A percentile compares a stretch with the other conserved stretches of the same genome.
Conservation (phyloP, 2,797 vertebrate species). For the Lepidocolaptes lacrymiger region DNA sequence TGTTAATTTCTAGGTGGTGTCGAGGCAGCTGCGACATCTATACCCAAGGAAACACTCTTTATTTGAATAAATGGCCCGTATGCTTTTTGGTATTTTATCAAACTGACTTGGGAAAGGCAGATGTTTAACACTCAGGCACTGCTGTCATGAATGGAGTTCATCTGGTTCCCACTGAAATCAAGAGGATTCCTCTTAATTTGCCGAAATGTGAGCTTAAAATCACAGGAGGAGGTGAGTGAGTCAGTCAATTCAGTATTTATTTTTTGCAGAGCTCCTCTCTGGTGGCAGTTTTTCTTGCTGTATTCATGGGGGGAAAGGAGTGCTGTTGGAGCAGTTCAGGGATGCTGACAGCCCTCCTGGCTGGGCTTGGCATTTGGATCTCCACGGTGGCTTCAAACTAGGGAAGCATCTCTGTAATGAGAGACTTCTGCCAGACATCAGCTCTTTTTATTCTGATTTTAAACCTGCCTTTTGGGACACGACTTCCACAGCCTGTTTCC, state of each 20-base stretch:
- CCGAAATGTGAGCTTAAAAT: background rate
- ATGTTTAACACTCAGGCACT: background rate
- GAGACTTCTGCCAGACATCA: background rate
- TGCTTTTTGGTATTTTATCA: background rate
- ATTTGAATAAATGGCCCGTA: background rate
- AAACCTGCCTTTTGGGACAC: background rate
- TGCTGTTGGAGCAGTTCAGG: background rate
- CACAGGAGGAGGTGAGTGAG: background rate
- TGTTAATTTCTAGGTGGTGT: constrained; percentile 45
- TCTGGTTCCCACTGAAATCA: background rate
- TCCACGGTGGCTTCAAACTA: background rate
- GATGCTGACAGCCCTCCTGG: background rate
- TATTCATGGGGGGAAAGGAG: background rate
- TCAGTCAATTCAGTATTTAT: background rate
- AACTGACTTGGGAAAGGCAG: background rate
- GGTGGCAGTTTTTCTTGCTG: background rate
- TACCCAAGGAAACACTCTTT: background rate
- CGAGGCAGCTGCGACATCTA: background rate
- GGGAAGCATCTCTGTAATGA: background rate
- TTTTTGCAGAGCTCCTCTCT: background rate
- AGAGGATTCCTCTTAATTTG: background rate
- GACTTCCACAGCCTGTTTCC: background rate
- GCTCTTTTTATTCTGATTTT: background rate
- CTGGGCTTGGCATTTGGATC: background rate
- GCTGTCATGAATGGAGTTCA: background rate